These are phyloP conservation scores for Melanotaenia maccullochi DNA, from an alignment of 2,797 vertebrate species.

Conservation along the genomic window DNA sequence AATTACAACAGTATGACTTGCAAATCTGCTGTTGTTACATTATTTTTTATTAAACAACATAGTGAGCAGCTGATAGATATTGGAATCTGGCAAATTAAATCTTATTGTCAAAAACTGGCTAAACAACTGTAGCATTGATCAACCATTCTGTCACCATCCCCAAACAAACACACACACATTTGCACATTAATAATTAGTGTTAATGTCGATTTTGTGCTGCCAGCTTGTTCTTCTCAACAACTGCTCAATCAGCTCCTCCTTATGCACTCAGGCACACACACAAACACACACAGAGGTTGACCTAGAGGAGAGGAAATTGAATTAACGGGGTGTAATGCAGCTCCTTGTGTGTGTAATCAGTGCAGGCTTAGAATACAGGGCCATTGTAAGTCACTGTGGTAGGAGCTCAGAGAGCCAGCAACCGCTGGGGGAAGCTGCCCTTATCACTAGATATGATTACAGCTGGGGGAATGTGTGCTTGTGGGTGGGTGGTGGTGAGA, in stretches of 20 bases:
- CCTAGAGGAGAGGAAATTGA: constrained; percentile 77
- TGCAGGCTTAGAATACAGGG: constrained; percentile 67
- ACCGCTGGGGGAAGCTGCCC: constrained; percentile 65
- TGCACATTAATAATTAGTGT: constrained; percentile 10
- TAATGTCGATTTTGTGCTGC: constrained; percentile 17
- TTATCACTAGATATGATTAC: constrained; percentile 79
- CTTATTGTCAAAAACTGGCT: not conserved
- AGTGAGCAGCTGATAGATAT: not conserved
- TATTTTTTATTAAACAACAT: not conserved
- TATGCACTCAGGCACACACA: constrained; percentile 34
- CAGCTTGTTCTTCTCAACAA: constrained; percentile 48
- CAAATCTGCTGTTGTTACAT: not conserved
- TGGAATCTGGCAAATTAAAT: not conserved
- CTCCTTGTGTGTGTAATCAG: constrained; percentile 82
- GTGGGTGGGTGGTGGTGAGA: constrained; percentile 43
- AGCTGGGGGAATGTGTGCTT: constrained; percentile 54
- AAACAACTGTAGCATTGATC: not conserved
- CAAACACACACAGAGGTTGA: constrained; percentile 60
- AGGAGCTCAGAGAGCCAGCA: constrained; percentile 48
- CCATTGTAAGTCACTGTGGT: constrained; percentile 69
- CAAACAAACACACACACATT: not conserved
- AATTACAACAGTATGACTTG: not conserved
- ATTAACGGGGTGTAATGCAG: constrained; percentile 78
- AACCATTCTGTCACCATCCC: not conserved
- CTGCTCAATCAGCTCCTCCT: constrained; percentile 54